These are phyloP conservation scores for Zaprionus ghesquierei DNA, from an alignment of 1,140 invertebrate species.

Conservation along the genomic window DNA sequence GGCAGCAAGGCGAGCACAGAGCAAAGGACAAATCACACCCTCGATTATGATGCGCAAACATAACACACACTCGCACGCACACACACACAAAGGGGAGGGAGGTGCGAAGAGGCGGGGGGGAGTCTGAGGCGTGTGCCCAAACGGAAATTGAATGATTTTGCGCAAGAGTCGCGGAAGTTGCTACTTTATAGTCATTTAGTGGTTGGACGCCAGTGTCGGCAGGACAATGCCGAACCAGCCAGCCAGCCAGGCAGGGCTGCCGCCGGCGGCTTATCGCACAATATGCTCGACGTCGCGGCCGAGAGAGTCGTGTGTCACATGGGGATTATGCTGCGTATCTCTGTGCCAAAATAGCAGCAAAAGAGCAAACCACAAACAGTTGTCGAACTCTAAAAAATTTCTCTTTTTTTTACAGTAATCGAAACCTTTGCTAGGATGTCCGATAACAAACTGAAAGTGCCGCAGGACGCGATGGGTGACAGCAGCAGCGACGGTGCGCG, in stretches of 20 bases:
- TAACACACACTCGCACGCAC: slow-evolving; percentile 27
- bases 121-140: slow-evolving; percentile 60
- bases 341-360: slow-evolving; percentile 38
- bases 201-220: slow-evolving; percentile 57
- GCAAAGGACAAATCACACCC: slow-evolving; percentile 82
- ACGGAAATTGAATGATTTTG: slow-evolving; percentile 82
- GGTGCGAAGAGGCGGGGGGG: neutral
- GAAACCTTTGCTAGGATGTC: slow-evolving; percentile 66
- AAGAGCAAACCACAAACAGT: slow-evolving; percentile 22
- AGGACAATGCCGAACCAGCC: neutral
- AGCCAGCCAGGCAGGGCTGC: neutral
- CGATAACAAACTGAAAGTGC: slow-evolving; percentile 70
- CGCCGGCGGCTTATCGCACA: slow-evolving; percentile 47
- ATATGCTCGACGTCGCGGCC: slow-evolving; percentile 29
- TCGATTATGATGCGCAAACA: slow-evolving; percentile 70
- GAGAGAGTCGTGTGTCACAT: slow-evolving; percentile 43
- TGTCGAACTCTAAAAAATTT: slow-evolving; percentile 43
- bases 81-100: neutral
- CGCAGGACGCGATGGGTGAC: slow-evolving; percentile 40
- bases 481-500: slow-evolving; percentile 9
- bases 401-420: slow-evolving; percentile 44
- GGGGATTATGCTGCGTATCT: slow-evolving; percentile 52
- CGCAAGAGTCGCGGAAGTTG: slow-evolving; percentile 81
- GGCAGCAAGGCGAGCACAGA: slow-evolving; percentile 37
- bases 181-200: slow-evolving; percentile 82